phyloP scores from a whole-genome alignment of 2,797 vertebrate species.

The Ceryle rudis region DNA sequence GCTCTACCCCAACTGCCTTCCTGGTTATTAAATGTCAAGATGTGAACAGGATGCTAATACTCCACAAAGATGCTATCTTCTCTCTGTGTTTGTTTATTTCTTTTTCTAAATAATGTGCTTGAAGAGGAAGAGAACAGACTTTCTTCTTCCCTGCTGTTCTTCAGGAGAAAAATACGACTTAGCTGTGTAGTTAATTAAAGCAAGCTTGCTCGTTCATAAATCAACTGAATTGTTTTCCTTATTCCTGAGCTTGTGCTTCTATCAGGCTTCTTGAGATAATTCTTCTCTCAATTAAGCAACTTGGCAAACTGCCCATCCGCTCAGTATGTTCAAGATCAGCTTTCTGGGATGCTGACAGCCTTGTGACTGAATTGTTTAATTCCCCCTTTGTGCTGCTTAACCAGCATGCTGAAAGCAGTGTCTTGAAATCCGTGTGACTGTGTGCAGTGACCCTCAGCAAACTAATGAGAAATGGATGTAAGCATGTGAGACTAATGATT shows the following conservation, averaged over 20 bases:
- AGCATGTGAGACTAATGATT: constrained; percentile 26
- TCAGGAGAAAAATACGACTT: not conserved
- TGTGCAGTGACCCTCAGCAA: constrained; percentile 54
- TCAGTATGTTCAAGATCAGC: constrained; percentile 43
- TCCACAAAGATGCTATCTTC: not conserved
- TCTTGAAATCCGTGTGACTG: not conserved
- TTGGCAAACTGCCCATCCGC: constrained; percentile 49
- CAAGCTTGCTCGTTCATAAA: constrained; percentile 41
- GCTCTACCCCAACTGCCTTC: not conserved
- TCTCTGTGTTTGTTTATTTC: not conserved
- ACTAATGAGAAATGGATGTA: constrained; percentile 25
- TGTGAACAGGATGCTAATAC: not conserved
- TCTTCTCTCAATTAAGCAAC: constrained; percentile 61
- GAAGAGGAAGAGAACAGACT: not conserved
- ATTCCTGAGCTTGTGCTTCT: not conserved
- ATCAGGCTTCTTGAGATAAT: constrained; percentile 48
- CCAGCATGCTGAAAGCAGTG: constrained; percentile 7
- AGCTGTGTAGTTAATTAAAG: constrained; percentile 43
- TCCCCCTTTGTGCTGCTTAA: constrained; percentile 59
- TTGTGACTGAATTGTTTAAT: constrained; percentile 70
- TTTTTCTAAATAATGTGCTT: not conserved
- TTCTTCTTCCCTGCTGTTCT: constrained; percentile 23
- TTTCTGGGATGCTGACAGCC: constrained; percentile 64
- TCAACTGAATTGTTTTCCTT: constrained; percentile 29
- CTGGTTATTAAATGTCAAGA: not conserved